These are phyloP conservation scores for Scomber scombrus DNA, from an alignment of 2,113 vertebrate species.

Conservation along the genomic window DNA sequence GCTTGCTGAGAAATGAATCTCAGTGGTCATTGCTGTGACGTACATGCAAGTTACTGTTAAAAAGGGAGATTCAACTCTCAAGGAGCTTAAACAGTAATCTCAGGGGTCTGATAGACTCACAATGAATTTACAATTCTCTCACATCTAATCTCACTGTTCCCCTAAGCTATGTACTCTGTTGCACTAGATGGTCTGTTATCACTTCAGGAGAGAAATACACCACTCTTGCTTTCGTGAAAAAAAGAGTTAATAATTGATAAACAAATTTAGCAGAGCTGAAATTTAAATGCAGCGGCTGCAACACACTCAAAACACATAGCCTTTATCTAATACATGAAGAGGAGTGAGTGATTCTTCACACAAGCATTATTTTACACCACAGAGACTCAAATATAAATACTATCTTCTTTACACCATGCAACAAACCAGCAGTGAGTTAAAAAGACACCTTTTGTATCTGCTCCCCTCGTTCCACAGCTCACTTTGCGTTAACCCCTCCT, in stretches of 20 bases:
- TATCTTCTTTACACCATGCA: background rate
- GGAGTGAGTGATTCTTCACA: slow-evolving; percentile 5
- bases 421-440: background rate
- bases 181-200: slow-evolving; percentile 35
- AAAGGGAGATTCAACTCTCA: slow-evolving; percentile 29
- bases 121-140: slow-evolving; percentile 72
- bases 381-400: background rate
- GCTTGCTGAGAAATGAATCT: slow-evolving; percentile 15
- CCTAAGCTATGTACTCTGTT: slow-evolving; percentile 56
- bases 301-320: slow-evolving; percentile 27
- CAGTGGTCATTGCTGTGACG: slow-evolving; percentile 29
- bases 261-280: slow-evolving; percentile 32
- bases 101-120: slow-evolving; percentile 54
- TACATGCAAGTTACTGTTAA: slow-evolving; percentile 12
- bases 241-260: slow-evolving; percentile 55
- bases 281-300: slow-evolving; percentile 22
- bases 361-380: slow-evolving; percentile 7
- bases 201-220: slow-evolving; percentile 49
- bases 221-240: slow-evolving; percentile 34
- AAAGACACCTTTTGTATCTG: background rate
- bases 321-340: slow-evolving; percentile 15
- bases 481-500: slow-evolving; percentile 12
- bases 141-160: slow-evolving; percentile 60
- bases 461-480: slow-evolving; percentile 2
- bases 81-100: slow-evolving; percentile 58